Evolutionary conservation across 2,888 invertebrate genomes (phyloP).

Genomic region (Pinctada fucata): DNA sequence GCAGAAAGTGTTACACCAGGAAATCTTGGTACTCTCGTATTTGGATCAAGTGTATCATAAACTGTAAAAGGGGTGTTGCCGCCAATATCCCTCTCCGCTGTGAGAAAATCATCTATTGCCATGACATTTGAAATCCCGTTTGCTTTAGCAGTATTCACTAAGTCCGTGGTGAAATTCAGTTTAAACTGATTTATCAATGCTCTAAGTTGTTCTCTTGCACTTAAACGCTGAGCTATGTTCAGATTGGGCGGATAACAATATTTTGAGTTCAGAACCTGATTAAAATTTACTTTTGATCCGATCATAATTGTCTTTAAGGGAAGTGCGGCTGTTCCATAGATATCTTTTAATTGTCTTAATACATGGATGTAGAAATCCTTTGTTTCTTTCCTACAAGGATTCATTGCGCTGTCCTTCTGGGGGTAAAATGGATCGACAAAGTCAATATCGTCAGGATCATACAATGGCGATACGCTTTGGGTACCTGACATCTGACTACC

Average conservation of each 20-base stretch:
- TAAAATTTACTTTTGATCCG: constrained; percentile 9
- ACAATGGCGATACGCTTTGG: background rate
- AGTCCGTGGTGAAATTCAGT: background rate
- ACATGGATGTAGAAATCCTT: background rate
- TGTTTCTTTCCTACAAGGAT: constrained; percentile 15
- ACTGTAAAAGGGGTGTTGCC: background rate
- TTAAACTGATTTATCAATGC: background rate
- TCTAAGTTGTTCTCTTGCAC: background rate
- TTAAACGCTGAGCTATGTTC: background rate
- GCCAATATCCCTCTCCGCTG: background rate
- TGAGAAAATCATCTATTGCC: background rate
- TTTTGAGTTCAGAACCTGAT: constrained; percentile 18
- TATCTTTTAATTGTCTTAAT: background rate
- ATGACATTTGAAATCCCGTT: background rate
- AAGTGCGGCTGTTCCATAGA: background rate
- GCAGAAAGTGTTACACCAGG: background rate
- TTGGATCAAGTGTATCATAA: background rate
- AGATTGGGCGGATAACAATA: constrained; percentile 7
- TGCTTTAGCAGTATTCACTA: background rate
- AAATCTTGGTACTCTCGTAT: background rate
- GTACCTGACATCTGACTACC: background rate
- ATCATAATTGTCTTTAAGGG: background rate
- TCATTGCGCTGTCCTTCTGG: constrained; percentile 16
- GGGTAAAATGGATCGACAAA: constrained; percentile 2
- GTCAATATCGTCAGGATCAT: constrained; percentile 5